phyloP scores from a whole-genome alignment of 2,113 vertebrate genomes.

The Lepidothrix coronata region DNA sequence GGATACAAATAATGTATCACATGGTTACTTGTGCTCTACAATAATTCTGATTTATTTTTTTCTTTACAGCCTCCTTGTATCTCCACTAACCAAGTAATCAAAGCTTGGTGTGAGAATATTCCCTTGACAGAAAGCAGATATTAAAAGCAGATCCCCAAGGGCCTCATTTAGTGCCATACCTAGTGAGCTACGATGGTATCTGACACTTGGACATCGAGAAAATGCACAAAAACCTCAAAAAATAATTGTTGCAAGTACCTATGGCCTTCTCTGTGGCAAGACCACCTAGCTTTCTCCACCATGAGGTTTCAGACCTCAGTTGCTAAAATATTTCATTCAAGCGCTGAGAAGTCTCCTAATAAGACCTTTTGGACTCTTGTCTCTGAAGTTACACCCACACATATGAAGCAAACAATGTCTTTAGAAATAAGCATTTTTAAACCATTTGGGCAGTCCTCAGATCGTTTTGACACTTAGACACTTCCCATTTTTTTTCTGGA shows the following conservation, averaged over 20 bases:
- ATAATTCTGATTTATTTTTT: background rate
- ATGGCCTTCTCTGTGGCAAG: background rate
- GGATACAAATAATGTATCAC: background rate
- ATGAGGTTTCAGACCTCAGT: background rate
- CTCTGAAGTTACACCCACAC: background rate
- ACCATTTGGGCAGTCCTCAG: background rate
- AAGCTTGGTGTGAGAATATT: background rate
- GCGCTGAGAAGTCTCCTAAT: background rate
- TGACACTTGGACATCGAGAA: background rate
- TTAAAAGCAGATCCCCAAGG: background rate
- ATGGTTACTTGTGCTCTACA: background rate
- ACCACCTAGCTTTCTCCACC: background rate
- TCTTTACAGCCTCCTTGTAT: background rate
- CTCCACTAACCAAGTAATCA: background rate
- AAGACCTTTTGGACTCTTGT: background rate
- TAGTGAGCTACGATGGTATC: accelerated
- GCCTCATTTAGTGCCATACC: background rate
- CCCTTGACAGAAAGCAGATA: background rate
- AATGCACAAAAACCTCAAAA: background rate
- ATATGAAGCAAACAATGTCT: background rate
- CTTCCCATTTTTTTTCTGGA: background rate
- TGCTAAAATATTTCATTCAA: background rate
- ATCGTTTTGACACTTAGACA: background rate
- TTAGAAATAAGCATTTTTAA: background rate
- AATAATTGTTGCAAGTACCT: background rate